phyloP scores from a whole-genome alignment of 2,113 vertebrate genomes.

The Nesogale talazaci region DNA sequence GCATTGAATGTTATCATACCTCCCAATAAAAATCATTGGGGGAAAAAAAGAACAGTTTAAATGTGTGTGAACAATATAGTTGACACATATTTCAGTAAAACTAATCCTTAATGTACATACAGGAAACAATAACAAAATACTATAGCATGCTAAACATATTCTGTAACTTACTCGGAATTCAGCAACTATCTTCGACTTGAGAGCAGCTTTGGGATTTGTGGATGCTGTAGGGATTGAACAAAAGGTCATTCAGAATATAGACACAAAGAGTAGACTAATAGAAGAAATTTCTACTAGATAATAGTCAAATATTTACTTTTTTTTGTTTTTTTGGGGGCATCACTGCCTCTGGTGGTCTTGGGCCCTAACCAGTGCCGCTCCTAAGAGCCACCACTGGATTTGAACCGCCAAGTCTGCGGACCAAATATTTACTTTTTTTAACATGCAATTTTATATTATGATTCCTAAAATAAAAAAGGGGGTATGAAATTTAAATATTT shows the following conservation, averaged over 20 bases:
- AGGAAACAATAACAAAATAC: slow-evolving; percentile 5
- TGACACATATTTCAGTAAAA: neutral
- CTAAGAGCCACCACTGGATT: too few relatives aligned
- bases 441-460: slow-evolving; percentile 64
- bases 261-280: slow-evolving; percentile 28
- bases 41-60: neutral
- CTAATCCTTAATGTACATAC: neutral
- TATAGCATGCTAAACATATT: slow-evolving; percentile 30
- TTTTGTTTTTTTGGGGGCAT: too few relatives aligned
- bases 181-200: slow-evolving; percentile 98
- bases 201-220: slow-evolving; percentile 91
- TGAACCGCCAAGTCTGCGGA: too few relatives aligned
- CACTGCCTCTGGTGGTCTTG: too few relatives aligned
- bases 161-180: slow-evolving; percentile 94
- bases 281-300: slow-evolving; percentile 18
- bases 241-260: slow-evolving; percentile 46
- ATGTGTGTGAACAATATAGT: slow-evolving; percentile 10
- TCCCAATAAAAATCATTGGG: too few relatives aligned
- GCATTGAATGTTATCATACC: too few relatives aligned
- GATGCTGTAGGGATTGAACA: slow-evolving; percentile 85
- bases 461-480: slow-evolving; percentile 33
- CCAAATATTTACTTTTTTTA: slow-evolving; percentile 15
- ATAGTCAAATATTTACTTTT: neutral
- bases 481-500: slow-evolving; percentile 51
- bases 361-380: too few relatives aligned